Conservation (phyloP, 1,140 invertebrate species). For the Drosophila hydei region DNA sequence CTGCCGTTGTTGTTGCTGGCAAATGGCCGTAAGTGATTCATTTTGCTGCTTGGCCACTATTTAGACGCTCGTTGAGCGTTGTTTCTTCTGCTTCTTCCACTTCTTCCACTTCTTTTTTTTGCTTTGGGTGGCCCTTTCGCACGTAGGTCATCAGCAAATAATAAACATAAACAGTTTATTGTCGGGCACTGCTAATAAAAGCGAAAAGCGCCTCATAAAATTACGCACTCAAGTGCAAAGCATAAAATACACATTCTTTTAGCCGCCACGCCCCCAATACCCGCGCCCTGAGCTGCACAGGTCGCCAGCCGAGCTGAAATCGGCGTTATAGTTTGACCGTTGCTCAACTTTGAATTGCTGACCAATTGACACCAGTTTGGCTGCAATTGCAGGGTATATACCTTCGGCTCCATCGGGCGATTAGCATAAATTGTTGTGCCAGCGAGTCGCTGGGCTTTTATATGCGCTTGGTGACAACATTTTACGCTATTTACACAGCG, state of each 20-base stretch:
- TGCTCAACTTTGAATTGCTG: constrained; percentile 55
- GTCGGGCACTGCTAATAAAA: constrained; percentile 78
- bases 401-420: constrained; percentile 20
- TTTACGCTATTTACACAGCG: constrained; percentile 80
- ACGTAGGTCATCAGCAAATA: constrained; percentile 83
- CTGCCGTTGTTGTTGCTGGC: constrained; percentile 26
- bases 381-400: constrained; percentile 37
- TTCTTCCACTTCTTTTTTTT: background rate
- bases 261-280: constrained; percentile 29
- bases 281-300: background rate
- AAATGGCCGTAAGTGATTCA: constrained; percentile 78
- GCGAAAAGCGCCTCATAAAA: constrained; percentile 77
- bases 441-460: constrained; percentile 21
- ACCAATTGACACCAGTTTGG: constrained; percentile 56
- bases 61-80: constrained; percentile 14
- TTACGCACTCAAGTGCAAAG: constrained; percentile 78
- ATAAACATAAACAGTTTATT: constrained; percentile 83
- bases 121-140: constrained; percentile 55
- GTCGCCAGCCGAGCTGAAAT: background rate
- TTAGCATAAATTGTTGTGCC: constrained; percentile 69
- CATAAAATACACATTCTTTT: constrained; percentile 70
- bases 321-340: constrained; percentile 42
- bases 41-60: constrained; percentile 64
- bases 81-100: background rate
- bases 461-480: constrained; percentile 63